Evolutionary conservation across 1,140 invertebrate species (phyloP).

Genomic region (Drosophila ogumai): DNA sequence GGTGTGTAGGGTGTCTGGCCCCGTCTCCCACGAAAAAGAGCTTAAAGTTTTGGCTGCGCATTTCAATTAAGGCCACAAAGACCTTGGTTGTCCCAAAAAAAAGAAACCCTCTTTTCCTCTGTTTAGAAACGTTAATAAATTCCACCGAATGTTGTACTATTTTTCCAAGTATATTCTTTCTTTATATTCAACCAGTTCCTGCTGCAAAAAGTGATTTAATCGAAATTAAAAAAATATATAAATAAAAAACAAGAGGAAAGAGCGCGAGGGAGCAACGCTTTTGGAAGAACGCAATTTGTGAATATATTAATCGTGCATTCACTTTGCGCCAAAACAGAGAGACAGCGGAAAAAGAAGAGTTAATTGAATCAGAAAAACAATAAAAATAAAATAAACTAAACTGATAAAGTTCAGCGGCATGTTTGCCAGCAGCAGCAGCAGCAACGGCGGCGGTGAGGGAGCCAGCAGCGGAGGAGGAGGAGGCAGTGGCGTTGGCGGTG

Average conservation of each 20-base stretch:
- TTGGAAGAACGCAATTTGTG: conserved; percentile 73
- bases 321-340: conserved; percentile 41
- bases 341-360: conserved; percentile 49
- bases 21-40: not conserved
- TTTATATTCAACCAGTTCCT: conserved; percentile 39
- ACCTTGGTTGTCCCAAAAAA: conserved; percentile 27
- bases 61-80: conserved; percentile 46
- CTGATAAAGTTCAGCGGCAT: conserved; percentile 16
- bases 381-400: conserved; percentile 8
- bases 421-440: conserved; percentile 12
- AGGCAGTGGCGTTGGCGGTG: conserved; percentile 3
- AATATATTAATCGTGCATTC: conserved; percentile 80
- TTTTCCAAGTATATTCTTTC: conserved; percentile 54
- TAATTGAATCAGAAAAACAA: conserved; percentile 41
- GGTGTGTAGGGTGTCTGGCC: not conserved
- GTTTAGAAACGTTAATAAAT: conserved; percentile 51
- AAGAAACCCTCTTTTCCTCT: not conserved
- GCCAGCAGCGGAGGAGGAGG: conserved; percentile 9
- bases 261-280: conserved; percentile 27
- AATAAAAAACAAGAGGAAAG: conserved; percentile 13
- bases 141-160: conserved; percentile 66
- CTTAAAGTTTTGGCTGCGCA: conserved; percentile 42
- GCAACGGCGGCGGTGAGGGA: conserved; percentile 13
- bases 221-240: conserved; percentile 14
- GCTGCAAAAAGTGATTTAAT: conserved; percentile 36